Evolutionary conservation across 2,888 invertebrate genomes (phyloP), one percentile per base, ranked within the genome.

Genomic region (Temnothorax unifasciatus): DNA sequence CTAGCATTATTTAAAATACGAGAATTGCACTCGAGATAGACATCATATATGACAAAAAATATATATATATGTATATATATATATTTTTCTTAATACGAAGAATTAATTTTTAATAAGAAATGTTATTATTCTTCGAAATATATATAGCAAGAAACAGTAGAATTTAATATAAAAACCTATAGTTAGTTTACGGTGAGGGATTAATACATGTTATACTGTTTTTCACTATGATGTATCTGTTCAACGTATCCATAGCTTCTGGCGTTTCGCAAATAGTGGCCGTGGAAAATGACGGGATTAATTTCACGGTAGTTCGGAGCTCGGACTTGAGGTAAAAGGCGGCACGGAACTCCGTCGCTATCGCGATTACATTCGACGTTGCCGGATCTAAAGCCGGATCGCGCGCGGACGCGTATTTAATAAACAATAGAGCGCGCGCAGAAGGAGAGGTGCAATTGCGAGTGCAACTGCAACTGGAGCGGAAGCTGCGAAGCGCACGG

Each of bases 281-380:
- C 29, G 50, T 38, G 21, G 69, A 69, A 77, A 77, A 54, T 77
- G 76, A 44, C 21, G n/a, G 29, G 57, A 69, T 77, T 44, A 77
- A 77, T 77, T 69, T 69, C 29, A 34, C 47, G 21, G 21, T n/a
- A 68, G 41, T 68, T 54, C 11, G 41, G 9, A 41, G 76, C 41
- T 29, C 25, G 44, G 54, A 69, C 52, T 77, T 66, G 59, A 38
- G 41, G 18, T 6, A 21, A 63, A 63, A 54, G 63, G 38, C 25
- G 44, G 38, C 52, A 44, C n/a, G 25, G 9, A 77, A 44, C 29
- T 68, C 47, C 25, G 13, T 38, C 41, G 41, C 6, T 52, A 52
- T 64, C 52, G 18, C 38, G 52, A 64, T 38, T 76, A 76, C 44
- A 44, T 57, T 54, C 29, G 68, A 68, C 18, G 25, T 41, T 52